Conservation (phyloP, 2,113 vertebrate genomes). For the Hydropotes inermis region DNA sequence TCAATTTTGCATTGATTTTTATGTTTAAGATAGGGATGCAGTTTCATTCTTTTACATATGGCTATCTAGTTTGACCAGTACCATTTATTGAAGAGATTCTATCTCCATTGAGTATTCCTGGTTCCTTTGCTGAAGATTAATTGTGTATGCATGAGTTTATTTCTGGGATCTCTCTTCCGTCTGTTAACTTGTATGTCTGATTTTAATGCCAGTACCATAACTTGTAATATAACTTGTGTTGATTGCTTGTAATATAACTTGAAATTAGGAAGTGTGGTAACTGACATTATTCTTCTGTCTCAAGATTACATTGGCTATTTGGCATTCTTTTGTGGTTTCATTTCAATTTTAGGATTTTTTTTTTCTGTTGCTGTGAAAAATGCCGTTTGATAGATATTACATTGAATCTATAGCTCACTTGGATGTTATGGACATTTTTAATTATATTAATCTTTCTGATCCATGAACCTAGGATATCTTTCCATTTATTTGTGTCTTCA, state of each 20-base stretch:
- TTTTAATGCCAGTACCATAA: neutral
- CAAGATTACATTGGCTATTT: neutral
- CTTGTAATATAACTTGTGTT: neutral
- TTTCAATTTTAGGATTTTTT: neutral
- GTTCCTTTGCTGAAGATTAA: neutral
- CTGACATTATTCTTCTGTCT: neutral
- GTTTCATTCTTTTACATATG: neutral
- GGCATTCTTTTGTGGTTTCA: neutral
- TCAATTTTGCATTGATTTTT: neutral
- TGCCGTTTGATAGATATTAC: neutral
- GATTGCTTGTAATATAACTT: neutral
- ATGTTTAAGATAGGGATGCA: neutral
- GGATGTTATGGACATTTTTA: neutral
- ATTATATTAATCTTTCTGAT: neutral
- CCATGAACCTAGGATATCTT: neutral
- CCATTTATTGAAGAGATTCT: neutral
- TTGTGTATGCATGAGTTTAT: neutral
- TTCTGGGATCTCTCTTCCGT: neutral
- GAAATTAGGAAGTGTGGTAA: neutral
- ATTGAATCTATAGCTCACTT: neutral
- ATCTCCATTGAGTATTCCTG: neutral
- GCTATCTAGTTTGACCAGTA: neutral
- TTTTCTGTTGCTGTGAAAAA: neutral
- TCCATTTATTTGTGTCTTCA: neutral
- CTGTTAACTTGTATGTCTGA: neutral